A percentile compares a stretch with the other conserved stretches of the same genome.
Evolutionary conservation across 2,113 vertebrate genomes (phyloP).

Genomic region (Pomatostomus ruficeps): DNA sequence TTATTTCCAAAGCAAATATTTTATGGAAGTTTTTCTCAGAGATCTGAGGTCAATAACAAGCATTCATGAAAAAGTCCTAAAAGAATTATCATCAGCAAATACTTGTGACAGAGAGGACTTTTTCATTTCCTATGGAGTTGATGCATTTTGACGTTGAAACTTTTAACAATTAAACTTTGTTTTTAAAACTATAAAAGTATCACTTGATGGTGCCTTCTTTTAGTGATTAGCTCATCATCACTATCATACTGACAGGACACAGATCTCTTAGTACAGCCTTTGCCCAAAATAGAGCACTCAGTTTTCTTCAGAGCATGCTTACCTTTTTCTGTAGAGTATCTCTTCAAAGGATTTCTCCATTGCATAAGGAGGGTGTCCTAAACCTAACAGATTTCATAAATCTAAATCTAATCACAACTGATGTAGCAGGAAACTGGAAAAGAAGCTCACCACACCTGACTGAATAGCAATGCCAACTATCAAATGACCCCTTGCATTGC

Average conservation of each 20-base stretch:
- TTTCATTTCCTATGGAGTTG: background rate
- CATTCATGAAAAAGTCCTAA: background rate
- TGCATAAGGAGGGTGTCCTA: background rate
- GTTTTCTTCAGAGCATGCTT: background rate
- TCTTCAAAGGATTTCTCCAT: background rate
- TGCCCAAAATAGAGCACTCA: background rate
- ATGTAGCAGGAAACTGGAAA: background rate
- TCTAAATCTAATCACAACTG: background rate
- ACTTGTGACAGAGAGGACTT: background rate
- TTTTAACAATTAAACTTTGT: slow-evolving; percentile 43
- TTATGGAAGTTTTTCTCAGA: slow-evolving; percentile 43
- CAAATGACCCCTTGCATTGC: background rate
- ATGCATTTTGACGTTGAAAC: slow-evolving; percentile 22
- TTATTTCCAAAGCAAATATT: slow-evolving; percentile 81
- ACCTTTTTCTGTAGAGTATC: background rate
- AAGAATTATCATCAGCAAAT: background rate
- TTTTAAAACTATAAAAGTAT: background rate
- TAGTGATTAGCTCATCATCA: background rate
- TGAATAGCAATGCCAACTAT: background rate
- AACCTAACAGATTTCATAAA: background rate
- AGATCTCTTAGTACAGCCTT: background rate
- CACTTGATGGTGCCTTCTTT: background rate
- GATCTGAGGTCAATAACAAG: background rate
- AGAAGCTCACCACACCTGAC: background rate
- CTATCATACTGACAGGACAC: background rate